phyloP scores from a whole-genome alignment of 2,113 vertebrate genomes.

The Clarias macrocephalus region DNA sequence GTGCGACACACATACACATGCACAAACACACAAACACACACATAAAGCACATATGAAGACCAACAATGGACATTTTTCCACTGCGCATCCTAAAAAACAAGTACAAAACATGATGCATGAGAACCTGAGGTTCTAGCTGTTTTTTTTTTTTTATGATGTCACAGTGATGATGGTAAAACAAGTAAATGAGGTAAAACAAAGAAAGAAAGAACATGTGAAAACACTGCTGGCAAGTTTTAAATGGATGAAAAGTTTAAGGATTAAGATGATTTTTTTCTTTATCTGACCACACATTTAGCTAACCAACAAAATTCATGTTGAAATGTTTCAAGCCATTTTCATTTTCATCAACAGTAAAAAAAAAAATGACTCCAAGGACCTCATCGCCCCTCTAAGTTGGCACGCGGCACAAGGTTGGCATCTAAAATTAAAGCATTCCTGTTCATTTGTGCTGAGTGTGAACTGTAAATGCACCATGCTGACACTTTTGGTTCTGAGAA shows the following conservation, averaged over 20 bases:
- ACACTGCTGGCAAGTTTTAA: background rate
- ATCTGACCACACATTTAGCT: background rate
- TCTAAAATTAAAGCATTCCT: background rate
- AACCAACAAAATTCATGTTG: background rate
- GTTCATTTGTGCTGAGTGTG: background rate
- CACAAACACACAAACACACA: conserved; percentile 53
- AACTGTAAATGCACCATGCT: background rate
- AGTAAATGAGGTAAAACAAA: background rate
- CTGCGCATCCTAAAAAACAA: background rate
- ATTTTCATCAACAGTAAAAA: background rate
- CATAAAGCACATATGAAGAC: background rate
- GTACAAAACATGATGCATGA: background rate
- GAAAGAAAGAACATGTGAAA: background rate
- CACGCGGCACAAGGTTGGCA: background rate
- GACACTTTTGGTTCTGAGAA: background rate
- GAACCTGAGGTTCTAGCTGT: background rate
- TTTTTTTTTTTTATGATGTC: background rate
- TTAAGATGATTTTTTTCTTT: background rate
- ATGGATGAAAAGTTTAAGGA: background rate
- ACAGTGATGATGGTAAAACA: background rate
- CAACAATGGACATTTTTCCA: background rate
- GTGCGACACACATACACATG: conserved; percentile 27
- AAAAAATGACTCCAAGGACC: background rate
- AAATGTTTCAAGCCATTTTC: background rate
- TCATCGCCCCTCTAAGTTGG: background rate